Evolutionary conservation across 2,797 vertebrate genomes (phyloP).

Genomic region (Semotilus atromaculatus): DNA sequence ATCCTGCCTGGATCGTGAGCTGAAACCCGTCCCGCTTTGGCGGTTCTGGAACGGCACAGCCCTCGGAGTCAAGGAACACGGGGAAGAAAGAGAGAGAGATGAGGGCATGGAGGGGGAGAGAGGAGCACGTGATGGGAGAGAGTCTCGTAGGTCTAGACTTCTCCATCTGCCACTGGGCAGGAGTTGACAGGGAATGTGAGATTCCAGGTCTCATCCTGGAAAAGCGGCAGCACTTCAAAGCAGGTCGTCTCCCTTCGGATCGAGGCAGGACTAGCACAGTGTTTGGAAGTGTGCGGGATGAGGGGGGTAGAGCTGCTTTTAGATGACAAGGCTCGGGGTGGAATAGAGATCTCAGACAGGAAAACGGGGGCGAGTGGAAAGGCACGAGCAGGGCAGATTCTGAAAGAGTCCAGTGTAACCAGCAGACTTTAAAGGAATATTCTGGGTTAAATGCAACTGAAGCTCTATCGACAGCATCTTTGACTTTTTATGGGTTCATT

Average conservation of each 20-base stretch:
- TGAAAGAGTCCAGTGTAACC: slow-evolving; percentile 22
- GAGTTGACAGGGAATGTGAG: slow-evolving; percentile 68
- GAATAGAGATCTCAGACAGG: slow-evolving; percentile 55
- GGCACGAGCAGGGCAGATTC: neutral
- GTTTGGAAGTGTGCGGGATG: slow-evolving; percentile 23
- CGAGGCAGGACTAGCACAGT: slow-evolving; percentile 28
- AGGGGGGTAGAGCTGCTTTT: slow-evolving; percentile 38
- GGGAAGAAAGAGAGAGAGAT: neutral
- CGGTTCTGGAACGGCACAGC: neutral
- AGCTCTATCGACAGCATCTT: neutral
- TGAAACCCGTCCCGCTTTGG: slow-evolving; percentile 9
- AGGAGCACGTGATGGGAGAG: neutral
- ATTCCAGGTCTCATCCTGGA: slow-evolving; percentile 62
- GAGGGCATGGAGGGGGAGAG: neutral
- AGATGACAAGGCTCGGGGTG: slow-evolving; percentile 44
- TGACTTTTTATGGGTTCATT: neutral
- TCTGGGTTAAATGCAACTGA: slow-evolving; percentile 12
- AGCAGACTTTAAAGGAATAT: slow-evolving; percentile 14
- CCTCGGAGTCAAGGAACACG: neutral
- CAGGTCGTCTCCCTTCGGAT: slow-evolving; percentile 51
- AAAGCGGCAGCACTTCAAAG: slow-evolving; percentile 61
- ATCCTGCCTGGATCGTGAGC: slow-evolving; percentile 27
- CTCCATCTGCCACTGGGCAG: slow-evolving; percentile 70
- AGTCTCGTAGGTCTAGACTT: slow-evolving; percentile 33
- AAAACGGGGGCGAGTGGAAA: slow-evolving; percentile 47